Conservation (phyloP, 2,113 vertebrate genomes). For the Rhabdomys dilectus region DNA sequence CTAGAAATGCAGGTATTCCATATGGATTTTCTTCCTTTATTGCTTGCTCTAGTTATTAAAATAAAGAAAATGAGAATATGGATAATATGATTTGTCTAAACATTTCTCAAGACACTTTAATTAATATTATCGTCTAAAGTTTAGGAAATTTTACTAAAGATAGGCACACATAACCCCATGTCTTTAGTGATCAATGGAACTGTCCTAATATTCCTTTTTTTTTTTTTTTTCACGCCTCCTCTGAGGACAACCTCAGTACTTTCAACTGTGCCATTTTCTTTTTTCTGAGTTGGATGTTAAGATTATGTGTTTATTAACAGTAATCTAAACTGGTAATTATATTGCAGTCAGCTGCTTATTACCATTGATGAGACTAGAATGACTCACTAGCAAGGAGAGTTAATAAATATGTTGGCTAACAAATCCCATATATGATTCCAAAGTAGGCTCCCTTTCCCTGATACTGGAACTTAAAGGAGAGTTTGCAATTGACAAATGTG, state of each 20-base stretch:
- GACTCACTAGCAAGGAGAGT: conserved; percentile 66
- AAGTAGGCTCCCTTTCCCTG: conserved; percentile 76
- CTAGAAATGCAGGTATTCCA: not conserved
- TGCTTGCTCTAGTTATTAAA: not conserved
- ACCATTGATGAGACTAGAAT: conserved; percentile 65
- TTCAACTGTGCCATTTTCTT: conserved; percentile 60
- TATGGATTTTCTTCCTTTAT: conserved; percentile 40
- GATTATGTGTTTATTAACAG: conserved; percentile 72
- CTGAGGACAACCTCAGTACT: conserved; percentile 49
- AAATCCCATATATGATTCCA: conserved; percentile 59
- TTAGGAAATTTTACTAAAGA: conserved; percentile 52
- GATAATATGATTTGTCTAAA: not conserved
- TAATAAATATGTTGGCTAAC: conserved; percentile 71
- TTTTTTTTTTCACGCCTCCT: not conserved
- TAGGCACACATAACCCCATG: not conserved
- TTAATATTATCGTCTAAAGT: conserved; percentile 12
- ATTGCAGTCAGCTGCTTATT: conserved; percentile 69
- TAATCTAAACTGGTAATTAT: conserved; percentile 63
- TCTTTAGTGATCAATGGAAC: not conserved
- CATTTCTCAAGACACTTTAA: conserved; percentile 26
- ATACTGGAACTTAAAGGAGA: conserved; percentile 83
- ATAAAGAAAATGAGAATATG: not conserved
- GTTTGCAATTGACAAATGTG: conserved; percentile 12
- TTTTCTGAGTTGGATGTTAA: conserved; percentile 59
- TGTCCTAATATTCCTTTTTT: not conserved